These are phyloP conservation scores for Meiosimyza platycephala DNA, from an alignment of 2,888 invertebrate genomes.

Conservation along the genomic window DNA sequence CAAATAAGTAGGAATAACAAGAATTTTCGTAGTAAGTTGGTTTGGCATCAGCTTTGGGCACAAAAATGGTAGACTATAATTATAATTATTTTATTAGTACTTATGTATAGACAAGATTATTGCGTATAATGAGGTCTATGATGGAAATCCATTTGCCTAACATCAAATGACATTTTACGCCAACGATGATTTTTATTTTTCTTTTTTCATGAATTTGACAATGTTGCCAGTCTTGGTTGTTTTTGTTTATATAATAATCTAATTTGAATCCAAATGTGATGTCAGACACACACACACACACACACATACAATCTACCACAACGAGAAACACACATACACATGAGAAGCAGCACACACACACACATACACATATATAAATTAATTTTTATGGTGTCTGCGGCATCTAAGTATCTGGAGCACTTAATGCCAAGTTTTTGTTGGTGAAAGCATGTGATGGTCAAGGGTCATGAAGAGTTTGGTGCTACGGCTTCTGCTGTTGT, in stretches of 20 bases:
- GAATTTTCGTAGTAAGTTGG: no score
- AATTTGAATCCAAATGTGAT: conserved; percentile 25
- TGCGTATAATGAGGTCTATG: conserved; percentile 4
- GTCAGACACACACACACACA: neutral
- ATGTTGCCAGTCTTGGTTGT: neutral
- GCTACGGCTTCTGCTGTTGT: conserved; percentile 1
- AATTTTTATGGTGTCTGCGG: conserved; percentile 30
- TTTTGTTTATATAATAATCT: conserved; percentile 6
- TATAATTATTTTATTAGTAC: no score
- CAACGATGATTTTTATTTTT: conserved; percentile 1
- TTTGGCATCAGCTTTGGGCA: no score
- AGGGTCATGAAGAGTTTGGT: conserved; percentile 9
- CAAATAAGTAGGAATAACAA: no score
- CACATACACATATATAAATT: conserved; percentile 2
- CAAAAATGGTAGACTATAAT: no score
- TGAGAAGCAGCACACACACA: neutral
- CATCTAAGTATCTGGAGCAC: conserved; percentile 25
- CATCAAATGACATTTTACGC: neutral
- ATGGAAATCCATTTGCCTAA: conserved; percentile 4
- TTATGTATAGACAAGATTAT: neutral
- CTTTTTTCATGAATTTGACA: conserved; percentile 1
- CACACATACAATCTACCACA: no score
- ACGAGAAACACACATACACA: no score
- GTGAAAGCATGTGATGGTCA: conserved; percentile 2
- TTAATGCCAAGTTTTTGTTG: conserved; percentile 16